Evolutionary conservation across 2,888 invertebrate genomes (phyloP).

Genomic region (Margaritifera margaritifera): DNA sequence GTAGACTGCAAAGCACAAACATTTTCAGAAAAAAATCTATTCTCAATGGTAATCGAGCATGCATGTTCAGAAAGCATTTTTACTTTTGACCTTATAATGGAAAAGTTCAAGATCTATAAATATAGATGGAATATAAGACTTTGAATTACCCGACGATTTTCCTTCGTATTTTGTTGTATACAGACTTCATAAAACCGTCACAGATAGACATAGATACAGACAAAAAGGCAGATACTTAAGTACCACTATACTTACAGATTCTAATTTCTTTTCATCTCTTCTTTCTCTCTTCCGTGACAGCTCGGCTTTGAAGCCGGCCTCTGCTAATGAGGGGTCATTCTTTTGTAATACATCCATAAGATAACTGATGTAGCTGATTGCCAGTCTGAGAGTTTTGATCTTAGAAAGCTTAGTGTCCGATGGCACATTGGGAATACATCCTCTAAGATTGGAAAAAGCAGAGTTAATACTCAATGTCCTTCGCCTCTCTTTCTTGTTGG

Average conservation of each 20-base stretch:
- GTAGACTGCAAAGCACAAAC: no score
- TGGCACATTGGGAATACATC: slow-evolving; percentile 96
- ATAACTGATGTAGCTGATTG: slow-evolving; percentile 82
- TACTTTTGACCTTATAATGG: no score
- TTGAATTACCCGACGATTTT: no score
- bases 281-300: slow-evolving; percentile 75
- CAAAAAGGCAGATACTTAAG: no score
- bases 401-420: slow-evolving; percentile 94
- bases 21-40: no score
- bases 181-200: no score
- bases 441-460: slow-evolving; percentile 91
- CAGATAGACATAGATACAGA: no score
- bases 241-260: slow-evolving; percentile 32
- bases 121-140: no score
- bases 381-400: slow-evolving; percentile 94
- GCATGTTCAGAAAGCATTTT: no score
- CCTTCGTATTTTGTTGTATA: no score
- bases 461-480: slow-evolving; percentile 95
- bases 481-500: slow-evolving; percentile 94
- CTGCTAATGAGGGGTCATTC: slow-evolving; percentile 81
- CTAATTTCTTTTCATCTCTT: slow-evolving; percentile 29
- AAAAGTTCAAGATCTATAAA: no score
- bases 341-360: slow-evolving; percentile 90
- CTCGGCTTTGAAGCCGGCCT: slow-evolving; percentile 87
- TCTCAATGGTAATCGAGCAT: no score